Conservation (phyloP, 1,140 invertebrate genomes). For the Polypedilum vanderplanki region DNA sequence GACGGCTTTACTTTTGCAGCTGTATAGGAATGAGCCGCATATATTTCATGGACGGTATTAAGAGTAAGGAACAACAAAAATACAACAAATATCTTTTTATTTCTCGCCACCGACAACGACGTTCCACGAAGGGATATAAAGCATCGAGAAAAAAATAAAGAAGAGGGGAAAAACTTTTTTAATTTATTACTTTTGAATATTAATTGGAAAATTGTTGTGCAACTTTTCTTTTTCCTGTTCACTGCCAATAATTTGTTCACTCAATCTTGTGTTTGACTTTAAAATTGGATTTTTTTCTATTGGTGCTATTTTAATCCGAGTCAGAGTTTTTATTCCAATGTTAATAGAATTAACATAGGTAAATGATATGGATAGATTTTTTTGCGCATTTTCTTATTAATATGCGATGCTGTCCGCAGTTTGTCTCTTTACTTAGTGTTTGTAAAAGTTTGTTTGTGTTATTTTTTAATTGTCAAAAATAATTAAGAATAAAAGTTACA, state of each 20-base stretch:
- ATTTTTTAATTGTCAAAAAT: no score
- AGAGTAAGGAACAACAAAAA: background rate
- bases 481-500: no score
- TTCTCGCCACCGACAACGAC: background rate
- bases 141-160: background rate
- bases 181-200: slow-evolving; percentile 29
- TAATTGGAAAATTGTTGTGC: slow-evolving; percentile 27
- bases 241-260: slow-evolving; percentile 17
- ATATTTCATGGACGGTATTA: background rate
- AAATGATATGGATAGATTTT: no score
- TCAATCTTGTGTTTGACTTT: slow-evolving; percentile 24
- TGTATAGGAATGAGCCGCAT: background rate
- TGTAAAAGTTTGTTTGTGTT: no score
- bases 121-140: background rate
- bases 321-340: no score
- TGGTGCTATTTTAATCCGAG: no score
- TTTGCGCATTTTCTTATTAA: no score
- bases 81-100: background rate
- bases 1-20: background rate
- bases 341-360: no score
- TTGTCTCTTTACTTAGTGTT: no score
- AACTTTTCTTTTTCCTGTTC: background rate
- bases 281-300: slow-evolving; percentile 25
- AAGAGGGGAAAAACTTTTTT: slow-evolving; percentile 19
- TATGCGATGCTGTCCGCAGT: no score